These are phyloP conservation scores for Apotomis betuletana DNA, from an alignment of 2,888 invertebrate species.

Conservation along the genomic window DNA sequence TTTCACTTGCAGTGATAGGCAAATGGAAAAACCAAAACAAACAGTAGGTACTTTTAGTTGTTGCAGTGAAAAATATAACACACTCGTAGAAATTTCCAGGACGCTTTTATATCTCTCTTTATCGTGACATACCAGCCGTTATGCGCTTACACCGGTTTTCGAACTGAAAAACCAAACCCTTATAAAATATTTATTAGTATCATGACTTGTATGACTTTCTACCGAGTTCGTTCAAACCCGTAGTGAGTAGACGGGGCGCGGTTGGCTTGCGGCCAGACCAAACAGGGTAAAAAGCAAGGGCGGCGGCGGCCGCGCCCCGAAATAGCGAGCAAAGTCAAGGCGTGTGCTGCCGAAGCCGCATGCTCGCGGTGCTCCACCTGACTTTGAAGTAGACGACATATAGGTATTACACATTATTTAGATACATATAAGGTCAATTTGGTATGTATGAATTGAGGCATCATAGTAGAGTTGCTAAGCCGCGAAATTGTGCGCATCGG, in stretches of 20 bases:
- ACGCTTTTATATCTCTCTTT: slow-evolving; percentile 17
- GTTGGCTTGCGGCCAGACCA: slow-evolving; percentile 77
- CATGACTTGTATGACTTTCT: slow-evolving; percentile 33
- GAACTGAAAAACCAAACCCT: slow-evolving; percentile 12
- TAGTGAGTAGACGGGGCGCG: slow-evolving; percentile 66
- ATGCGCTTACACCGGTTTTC: not conserved
- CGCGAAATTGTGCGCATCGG: too few species aligned
- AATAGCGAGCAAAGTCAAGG: slow-evolving; percentile 82
- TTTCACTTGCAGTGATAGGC: too few species aligned
- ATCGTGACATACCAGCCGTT: slow-evolving; percentile 10
- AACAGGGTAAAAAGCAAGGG: slow-evolving; percentile 81
- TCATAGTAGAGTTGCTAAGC: too few species aligned
- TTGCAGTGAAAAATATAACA: not conserved
- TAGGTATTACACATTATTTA: too few species aligned
- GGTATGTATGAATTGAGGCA: too few species aligned
- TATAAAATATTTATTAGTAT: slow-evolving; percentile 30
- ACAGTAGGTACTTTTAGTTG: too few species aligned
- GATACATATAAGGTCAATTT: too few species aligned
- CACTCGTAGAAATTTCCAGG: slow-evolving; percentile 10
- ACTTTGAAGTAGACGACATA: not conserved
- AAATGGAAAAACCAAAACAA: too few species aligned
- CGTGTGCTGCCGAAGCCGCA: slow-evolving; percentile 62
- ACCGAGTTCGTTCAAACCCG: slow-evolving; percentile 33
- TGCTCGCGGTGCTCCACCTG: slow-evolving; percentile 49
- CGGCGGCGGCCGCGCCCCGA: slow-evolving; percentile 76